Base-by-base conservation (phyloP, 2,888 invertebrate genomes). In the Sycophila texana region DNA sequence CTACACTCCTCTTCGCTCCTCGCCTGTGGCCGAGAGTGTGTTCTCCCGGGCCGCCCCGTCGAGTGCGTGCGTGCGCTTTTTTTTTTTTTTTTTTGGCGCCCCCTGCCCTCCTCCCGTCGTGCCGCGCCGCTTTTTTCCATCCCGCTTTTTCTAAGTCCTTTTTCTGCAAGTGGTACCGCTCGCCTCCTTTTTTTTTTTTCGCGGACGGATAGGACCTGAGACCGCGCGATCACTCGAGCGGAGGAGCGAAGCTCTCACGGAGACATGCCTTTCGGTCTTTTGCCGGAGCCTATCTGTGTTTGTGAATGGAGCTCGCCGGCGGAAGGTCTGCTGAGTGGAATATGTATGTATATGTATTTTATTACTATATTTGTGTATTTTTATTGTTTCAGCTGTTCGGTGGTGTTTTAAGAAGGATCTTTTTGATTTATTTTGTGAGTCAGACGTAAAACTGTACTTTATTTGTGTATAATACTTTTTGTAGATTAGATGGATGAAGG, bases 1-100 rank as follows among this genome's bases (percentile, higher is more conserved):
- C n/a, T n/a, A n/a, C n/a, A n/a, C n/a, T 68, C 68, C 87, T 88
- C 87, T 87, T 87, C 85, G 84, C 85, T 85, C 86, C 85, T 82
- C 83, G 82, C 81, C 82, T 70, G 53, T 70, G 53, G 22, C 22
- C 20, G 18, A 61, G 72, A 30, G 55, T 39, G 14, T 67, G 47
- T n/a, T 12, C 39, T 12, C 39, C 53, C 51, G 14, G 55, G 49
- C 26, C 26, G 26, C 26, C 26, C 26, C 26, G 26, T 26, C 65
- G 49, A 14, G 39, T 55, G 51, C 73, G 61, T 39, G 39, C 18
- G 39, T 73, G 26, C 67, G 79, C 51, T 51, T 74, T 65, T 74
- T 82, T n/a, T n/a, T n/a, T n/a, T 51, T 74, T 65, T 74, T 74
- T 67, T 68, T 70, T 4, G 39, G 39, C 57, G 49, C 66, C 13